These are phyloP conservation scores for Calameuta pallipes DNA, from an alignment of 2,888 invertebrate genomes.

Conservation along the genomic window DNA sequence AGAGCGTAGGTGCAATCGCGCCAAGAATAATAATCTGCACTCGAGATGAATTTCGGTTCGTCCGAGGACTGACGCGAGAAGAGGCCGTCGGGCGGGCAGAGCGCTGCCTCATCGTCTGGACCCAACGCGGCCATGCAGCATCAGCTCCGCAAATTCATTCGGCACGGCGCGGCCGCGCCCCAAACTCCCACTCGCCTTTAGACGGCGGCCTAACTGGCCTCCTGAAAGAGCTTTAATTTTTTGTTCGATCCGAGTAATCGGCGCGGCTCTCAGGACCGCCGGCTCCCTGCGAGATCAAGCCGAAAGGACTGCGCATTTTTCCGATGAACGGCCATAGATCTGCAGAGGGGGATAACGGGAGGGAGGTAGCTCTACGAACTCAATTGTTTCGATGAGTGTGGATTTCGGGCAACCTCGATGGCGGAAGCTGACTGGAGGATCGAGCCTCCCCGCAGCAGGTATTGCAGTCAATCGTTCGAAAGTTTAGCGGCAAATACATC, in stretches of 20 bases:
- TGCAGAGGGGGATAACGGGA: background rate
- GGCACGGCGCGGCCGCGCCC: background rate
- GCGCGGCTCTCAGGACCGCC: background rate
- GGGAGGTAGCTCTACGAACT: too few species aligned
- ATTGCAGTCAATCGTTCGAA: background rate
- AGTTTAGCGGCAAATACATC: background rate
- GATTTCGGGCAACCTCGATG: constrained; percentile 2
- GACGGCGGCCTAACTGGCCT: background rate
- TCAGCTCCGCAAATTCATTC: too few species aligned
- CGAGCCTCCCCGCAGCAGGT: too few species aligned
- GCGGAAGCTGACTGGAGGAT: background rate
- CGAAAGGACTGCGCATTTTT: background rate
- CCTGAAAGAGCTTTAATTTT: background rate
- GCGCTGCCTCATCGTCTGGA: background rate
- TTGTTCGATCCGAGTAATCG: background rate
- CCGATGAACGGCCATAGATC: too few species aligned
- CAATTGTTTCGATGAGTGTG: background rate
- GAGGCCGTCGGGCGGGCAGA: too few species aligned
- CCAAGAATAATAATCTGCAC: constrained; percentile 39
- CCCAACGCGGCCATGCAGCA: too few species aligned
- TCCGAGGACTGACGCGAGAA: constrained; percentile 21
- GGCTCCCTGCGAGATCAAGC: background rate
- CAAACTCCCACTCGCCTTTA: background rate
- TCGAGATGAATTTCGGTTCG: constrained; percentile 30
- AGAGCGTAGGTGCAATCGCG: constrained; percentile 35